Evolutionary conservation across 2,888 invertebrate species (phyloP).

Genomic region (Cephus pulcher): DNA sequence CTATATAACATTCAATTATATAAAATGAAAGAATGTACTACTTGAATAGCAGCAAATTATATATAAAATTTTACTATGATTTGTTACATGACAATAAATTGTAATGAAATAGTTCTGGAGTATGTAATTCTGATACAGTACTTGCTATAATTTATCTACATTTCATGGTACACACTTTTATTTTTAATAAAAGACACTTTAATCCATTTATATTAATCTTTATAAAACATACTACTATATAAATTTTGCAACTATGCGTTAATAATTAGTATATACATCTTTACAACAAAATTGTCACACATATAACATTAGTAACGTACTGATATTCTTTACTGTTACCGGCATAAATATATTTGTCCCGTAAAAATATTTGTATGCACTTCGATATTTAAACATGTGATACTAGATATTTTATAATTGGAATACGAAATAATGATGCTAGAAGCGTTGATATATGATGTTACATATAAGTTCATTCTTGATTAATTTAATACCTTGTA

Average conservation of each 20-base stretch:
- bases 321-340: neutral
- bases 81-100: neutral
- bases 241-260: neutral
- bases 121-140: neutral
- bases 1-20: conserved; percentile 3
- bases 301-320: neutral
- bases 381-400: neutral
- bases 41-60: neutral
- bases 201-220: neutral
- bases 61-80: neutral
- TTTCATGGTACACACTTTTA: neutral
- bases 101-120: neutral
- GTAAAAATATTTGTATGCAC: neutral
- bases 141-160: neutral
- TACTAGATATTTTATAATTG: neutral
- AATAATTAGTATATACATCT: neutral
- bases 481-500: neutral
- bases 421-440: neutral
- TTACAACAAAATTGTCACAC: neutral
- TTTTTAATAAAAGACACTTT: neutral
- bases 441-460: neutral
- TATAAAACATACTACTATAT: neutral
- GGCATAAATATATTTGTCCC: neutral
- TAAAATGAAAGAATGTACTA: conserved; percentile 8
- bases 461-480: neutral